Conservation (phyloP, 1,140 invertebrate species). For the Neodiprion lecontei region DNA sequence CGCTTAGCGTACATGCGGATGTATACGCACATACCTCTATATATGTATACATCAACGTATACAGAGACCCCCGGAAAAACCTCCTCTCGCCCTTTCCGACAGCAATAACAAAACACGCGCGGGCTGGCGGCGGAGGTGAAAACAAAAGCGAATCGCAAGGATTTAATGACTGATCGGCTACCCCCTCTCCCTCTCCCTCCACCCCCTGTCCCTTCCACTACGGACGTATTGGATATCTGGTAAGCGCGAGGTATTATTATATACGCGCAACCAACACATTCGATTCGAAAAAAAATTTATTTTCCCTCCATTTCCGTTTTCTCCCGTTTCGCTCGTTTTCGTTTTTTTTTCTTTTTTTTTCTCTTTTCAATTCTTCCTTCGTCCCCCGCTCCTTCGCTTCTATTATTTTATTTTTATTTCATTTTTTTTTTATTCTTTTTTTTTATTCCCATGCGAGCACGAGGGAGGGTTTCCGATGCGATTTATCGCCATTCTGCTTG, state of each 20-base stretch:
- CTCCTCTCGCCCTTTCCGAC: conserved; percentile 13
- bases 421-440: neutral
- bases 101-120: conserved; percentile 33
- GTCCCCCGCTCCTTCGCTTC: neutral
- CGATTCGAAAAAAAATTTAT: too few relatives aligned
- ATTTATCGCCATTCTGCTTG: conserved; percentile 37
- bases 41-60: neutral
- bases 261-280: too few relatives aligned
- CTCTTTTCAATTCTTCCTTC: conserved; percentile 7
- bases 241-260: neutral
- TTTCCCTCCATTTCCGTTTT: neutral
- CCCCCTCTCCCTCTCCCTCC: neutral
- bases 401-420: conserved; percentile 4
- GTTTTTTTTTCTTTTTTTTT: conserved; percentile 20
- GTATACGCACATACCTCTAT: neutral
- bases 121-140: conserved; percentile 24
- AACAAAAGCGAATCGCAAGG: conserved; percentile 53
- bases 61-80: neutral
- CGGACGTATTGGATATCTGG: neutral
- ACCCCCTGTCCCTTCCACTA: neutral
- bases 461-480: neutral
- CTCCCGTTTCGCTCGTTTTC: conserved; percentile 15
- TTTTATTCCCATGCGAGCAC: conserved; percentile 7
- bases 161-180: conserved; percentile 55
- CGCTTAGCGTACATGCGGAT: conserved; percentile 23